Evolutionary conservation across 2,888 invertebrate genomes (phyloP), one percentile per base, ranked within the genome.

Genomic region (Cheilosia impressa): DNA sequence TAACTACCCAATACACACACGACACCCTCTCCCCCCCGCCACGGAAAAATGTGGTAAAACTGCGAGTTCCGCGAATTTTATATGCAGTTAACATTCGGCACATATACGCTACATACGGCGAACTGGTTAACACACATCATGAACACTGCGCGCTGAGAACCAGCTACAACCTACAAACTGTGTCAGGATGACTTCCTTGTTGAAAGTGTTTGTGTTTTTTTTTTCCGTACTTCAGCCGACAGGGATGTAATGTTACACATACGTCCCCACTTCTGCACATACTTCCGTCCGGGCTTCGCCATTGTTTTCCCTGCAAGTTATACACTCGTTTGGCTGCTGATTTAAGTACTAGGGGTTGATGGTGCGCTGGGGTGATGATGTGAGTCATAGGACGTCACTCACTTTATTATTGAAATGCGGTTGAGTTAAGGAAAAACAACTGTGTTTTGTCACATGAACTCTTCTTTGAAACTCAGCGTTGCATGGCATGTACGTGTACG

Each of bases 151-250:
- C 31, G 19, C 31, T 15, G 10, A 50, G 15, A 58, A 38, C 27
- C 27, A 27, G 27, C 27, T 27, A 27, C 69, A 50, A 50, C 38
- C 24, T 47, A 45, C 38, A 50, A 71, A 72, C 62, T 72, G 72
- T 72, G 62, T 72, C 62, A 72, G 72, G 62, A 72, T 43, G 52
- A 41, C 62, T 62, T 72, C 60, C 72, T 72, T 52, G 72, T 72
- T 45, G 6, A 27, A 50, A 10, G 50, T 24, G 47, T 43, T 55
- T 15, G 6, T 13, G 38, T 15, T 17, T n/a, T 24, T 53, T 27
- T 43, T 53, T 38, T 24, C n/a, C 6, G 1, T 38, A 15, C 15
- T 19, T n/a, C 34, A 38, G 27, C 66, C 24, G 17, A 6, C 10
- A 19, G 47, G 22, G 47, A 22, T 22, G 47, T 22, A n/a, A 50